phyloP scores from a whole-genome alignment of 2,113 vertebrate genomes.

The Paedocypris sp. region DNA sequence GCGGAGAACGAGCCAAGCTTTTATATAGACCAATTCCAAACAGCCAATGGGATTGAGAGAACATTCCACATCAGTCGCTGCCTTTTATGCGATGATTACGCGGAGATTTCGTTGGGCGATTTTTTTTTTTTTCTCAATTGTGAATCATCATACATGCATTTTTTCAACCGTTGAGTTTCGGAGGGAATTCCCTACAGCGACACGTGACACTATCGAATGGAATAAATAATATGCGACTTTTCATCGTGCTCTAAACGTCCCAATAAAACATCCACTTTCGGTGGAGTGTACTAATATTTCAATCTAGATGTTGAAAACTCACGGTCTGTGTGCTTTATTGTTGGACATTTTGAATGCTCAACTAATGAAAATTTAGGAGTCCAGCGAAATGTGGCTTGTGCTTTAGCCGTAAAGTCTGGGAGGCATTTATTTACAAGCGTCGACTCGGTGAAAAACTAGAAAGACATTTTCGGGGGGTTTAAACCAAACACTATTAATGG shows the following conservation, averaged over 20 bases:
- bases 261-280: too few relatives aligned
- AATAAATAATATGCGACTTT: too few relatives aligned
- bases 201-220: too few relatives aligned
- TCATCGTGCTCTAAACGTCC: too few relatives aligned
- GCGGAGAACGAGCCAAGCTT: slow-evolving; percentile 31
- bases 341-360: not conserved
- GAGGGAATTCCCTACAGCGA: too few relatives aligned
- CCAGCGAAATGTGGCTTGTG: slow-evolving; percentile 21
- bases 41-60: slow-evolving; percentile 31
- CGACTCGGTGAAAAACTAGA: slow-evolving; percentile 29
- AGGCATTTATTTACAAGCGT: slow-evolving; percentile 32
- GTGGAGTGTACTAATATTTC: too few relatives aligned
- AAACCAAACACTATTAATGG: slow-evolving; percentile 40
- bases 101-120: slow-evolving; percentile 1
- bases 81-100: slow-evolving; percentile 12
- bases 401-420: slow-evolving; percentile 20
- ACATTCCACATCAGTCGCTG: slow-evolving; percentile 6
- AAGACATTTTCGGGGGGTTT: slow-evolving; percentile 29
- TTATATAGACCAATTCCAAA: slow-evolving; percentile 34
- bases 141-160: not conserved
- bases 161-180: too few relatives aligned
- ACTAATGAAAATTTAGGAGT: not conserved
- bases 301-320: too few relatives aligned
- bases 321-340: not conserved
- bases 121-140: not conserved